Evolutionary conservation across 37 sponge, comb jelly and placozoan genomes (phyloP).

Genomic region (Bolinopsis microptera): DNA sequence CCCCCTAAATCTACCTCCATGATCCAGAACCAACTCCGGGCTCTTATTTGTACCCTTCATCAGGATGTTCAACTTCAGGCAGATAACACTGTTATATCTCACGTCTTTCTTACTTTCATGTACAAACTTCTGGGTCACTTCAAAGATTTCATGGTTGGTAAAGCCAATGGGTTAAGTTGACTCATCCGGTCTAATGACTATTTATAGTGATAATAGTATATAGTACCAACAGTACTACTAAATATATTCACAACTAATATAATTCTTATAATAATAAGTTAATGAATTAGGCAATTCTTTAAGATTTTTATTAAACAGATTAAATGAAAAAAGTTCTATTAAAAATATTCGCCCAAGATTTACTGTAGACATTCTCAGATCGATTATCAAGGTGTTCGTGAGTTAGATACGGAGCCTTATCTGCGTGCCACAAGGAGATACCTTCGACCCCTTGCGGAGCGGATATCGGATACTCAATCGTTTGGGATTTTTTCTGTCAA

Average conservation of each 20-base stretch:
- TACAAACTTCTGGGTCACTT: conserved; percentile 21
- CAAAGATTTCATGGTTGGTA: not conserved
- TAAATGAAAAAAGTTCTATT: no score
- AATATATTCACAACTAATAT: no score
- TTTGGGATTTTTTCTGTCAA: not conserved
- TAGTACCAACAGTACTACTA: no score
- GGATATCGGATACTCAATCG: not conserved
- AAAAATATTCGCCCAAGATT: no score
- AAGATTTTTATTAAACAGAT: no score
- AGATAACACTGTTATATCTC: not conserved
- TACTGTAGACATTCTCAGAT: not conserved
- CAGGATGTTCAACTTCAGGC: not conserved
- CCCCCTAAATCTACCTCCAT: not conserved
- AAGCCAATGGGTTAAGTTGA: not conserved
- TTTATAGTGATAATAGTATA: no score
- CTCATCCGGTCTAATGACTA: no score
- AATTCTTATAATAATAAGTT: no score
- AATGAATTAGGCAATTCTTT: no score
- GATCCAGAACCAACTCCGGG: not conserved
- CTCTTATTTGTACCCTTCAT: not conserved
- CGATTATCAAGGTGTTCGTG: not conserved
- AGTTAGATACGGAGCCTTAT: not conserved
- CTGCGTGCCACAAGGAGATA: not conserved
- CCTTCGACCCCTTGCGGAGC: not conserved
- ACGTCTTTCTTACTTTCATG: conserved; percentile 20